Evolutionary conservation across 2,888 invertebrate genomes (phyloP).

Genomic region (Hyppa rectilinea): DNA sequence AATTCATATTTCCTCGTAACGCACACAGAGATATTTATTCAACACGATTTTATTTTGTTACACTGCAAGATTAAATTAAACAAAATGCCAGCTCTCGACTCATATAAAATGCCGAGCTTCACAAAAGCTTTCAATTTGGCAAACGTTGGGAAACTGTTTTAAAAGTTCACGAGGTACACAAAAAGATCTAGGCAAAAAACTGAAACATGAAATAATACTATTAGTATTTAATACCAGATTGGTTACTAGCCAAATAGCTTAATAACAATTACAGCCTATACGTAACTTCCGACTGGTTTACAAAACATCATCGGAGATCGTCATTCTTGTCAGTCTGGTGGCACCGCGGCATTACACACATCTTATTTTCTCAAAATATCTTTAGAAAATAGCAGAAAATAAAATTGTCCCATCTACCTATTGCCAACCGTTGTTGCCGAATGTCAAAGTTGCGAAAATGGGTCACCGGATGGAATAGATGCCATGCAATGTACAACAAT

Average conservation of each 20-base stretch:
- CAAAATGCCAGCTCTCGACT: constrained; percentile 32
- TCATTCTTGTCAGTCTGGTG: constrained; percentile 18
- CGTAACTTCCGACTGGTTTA: constrained; percentile 5
- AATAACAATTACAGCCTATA: constrained; percentile 29
- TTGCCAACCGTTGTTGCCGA: constrained; percentile 83
- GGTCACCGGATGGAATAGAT: constrained; percentile 80
- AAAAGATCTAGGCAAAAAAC: constrained; percentile 12
- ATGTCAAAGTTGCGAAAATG: constrained; percentile 85
- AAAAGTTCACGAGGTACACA: constrained; percentile 33
- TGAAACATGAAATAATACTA: constrained; percentile 25
- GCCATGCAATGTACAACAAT: constrained; percentile 81
- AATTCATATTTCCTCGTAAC: constrained; percentile 2
- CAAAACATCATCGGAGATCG: constrained; percentile 15
- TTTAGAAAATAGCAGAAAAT: constrained; percentile 40
- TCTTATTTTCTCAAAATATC: constrained; percentile 74
- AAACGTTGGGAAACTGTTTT: constrained; percentile 44
- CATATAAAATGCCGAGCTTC: constrained; percentile 41
- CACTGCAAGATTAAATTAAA: constrained; percentile 25
- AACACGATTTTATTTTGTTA: constrained; percentile 14
- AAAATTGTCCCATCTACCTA: constrained; percentile 78
- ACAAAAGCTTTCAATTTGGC: constrained; percentile 62
- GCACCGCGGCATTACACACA: constrained; percentile 24
- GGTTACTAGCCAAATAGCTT: constrained; percentile 58
- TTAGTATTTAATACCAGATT: constrained; percentile 49
- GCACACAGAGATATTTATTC: constrained; percentile 12